These are phyloP conservation scores for Ia io DNA, from an alignment of 2,113 vertebrate species.

Conservation along the genomic window DNA sequence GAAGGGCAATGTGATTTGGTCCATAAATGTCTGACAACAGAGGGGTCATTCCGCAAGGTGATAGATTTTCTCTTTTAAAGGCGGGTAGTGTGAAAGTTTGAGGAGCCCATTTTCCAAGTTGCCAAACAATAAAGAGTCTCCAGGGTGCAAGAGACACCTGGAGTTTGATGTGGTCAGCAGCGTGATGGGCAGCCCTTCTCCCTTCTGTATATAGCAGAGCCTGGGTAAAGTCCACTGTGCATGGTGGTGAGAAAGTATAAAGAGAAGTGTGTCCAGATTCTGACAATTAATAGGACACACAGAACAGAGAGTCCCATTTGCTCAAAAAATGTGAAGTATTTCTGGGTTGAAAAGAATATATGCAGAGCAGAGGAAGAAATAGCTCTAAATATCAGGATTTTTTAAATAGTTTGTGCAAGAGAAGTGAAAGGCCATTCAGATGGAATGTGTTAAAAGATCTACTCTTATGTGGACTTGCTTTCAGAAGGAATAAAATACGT, in stretches of 20 bases:
- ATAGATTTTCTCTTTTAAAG: neutral
- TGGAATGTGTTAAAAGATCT: neutral
- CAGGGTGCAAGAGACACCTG: neutral
- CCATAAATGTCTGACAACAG: neutral
- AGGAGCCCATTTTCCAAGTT: neutral
- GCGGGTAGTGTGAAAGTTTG: neutral
- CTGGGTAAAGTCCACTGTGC: neutral
- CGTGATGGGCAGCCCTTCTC: accelerated
- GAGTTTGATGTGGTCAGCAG: accelerated
- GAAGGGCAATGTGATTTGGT: neutral
- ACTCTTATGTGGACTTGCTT: neutral
- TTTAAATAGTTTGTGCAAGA: neutral
- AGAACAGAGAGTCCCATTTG: too few relatives aligned
- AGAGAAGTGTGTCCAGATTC: too few relatives aligned
- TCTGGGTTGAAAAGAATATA: neutral
- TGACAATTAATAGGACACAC: neutral
- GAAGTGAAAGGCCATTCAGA: neutral
- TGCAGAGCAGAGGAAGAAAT: neutral
- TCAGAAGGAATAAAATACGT: neutral
- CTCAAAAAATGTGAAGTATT: neutral
- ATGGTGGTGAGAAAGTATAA: neutral
- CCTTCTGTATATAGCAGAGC: accelerated
- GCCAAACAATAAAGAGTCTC: neutral
- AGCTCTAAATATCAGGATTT: neutral
- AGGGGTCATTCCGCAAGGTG: neutral